Conservation (phyloP, 2,797 vertebrate genomes). For the Coregonus ussuriensis region DNA sequence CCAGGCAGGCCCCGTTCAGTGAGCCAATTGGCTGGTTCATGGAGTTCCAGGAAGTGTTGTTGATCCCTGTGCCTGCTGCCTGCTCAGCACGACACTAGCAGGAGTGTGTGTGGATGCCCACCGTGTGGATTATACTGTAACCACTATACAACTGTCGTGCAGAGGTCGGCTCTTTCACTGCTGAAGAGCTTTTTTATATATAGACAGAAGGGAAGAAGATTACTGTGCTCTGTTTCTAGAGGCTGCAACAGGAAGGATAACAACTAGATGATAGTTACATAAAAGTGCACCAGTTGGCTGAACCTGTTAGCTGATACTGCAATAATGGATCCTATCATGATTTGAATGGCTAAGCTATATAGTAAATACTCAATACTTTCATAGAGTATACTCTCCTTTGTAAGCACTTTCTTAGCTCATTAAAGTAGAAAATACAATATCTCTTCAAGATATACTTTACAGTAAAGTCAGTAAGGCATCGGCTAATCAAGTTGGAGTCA, state of each 20-base stretch:
- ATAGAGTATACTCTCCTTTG: constrained; percentile 4
- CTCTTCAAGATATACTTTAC: neutral
- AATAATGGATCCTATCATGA: constrained; percentile 15
- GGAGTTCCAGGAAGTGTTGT: neutral
- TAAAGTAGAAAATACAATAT: constrained; percentile 26
- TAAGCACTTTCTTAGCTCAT: constrained; percentile 50
- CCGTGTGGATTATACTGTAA: neutral
- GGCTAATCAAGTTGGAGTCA: too few species aligned
- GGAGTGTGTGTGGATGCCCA: constrained; percentile 11
- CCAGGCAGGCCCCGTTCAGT: neutral
- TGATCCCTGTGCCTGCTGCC: neutral
- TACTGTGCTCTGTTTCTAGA: neutral
- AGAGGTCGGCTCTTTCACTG: neutral
- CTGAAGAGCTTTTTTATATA: neutral
- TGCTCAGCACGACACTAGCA: constrained; percentile 6
- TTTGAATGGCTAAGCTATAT: constrained; percentile 32
- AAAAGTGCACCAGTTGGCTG: neutral
- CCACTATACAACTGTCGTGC: neutral
- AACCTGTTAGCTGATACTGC: constrained; percentile 37
- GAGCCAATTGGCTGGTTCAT: neutral
- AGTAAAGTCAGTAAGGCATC: too few species aligned
- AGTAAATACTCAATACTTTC: constrained; percentile 22
- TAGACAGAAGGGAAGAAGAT: neutral
- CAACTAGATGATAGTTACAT: neutral
- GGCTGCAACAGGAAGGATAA: neutral